Evolutionary conservation across 2,888 invertebrate species (phyloP), one percentile per base, ranked within the genome.

Genomic region (Blastobasis adustella): DNA sequence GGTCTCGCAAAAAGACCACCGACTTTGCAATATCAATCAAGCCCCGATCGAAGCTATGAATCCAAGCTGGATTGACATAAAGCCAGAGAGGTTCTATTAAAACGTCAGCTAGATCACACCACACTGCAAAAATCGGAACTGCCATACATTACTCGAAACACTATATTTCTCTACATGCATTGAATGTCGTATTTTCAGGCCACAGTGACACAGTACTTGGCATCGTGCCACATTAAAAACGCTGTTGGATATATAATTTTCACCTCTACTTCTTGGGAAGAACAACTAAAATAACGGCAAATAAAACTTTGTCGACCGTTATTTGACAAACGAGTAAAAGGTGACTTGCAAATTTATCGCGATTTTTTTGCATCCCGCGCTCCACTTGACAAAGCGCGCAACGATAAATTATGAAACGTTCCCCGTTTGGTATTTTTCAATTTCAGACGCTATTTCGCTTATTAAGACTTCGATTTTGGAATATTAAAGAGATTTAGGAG

Each of bases 261-360:
- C 50, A 54, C 44, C 62, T 58, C 61, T 73, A 60, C 47, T 9
- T 6, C 38, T 0, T 46, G 10, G 37, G 5, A 8, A 61, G 65
- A 65, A 52, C 57, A 54, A 54, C 46, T 39, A 45, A 37, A 38
- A 9, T 42, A 50, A 45, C 40, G 39, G 65, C 54, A 60, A 49
- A 53, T 45, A 47, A 62, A 61, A 67, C 59, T 60, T 68, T 62
- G 72, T 57, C 56, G 58, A 66, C 67, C 71, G 71, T 71, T 75
- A 72, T 77, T 78, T 83, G 83, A 82, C 78, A 82, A 82, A 82
- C 75, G 81, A 81, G 76, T 71, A 69, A 67, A 76, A 75, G 76
- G 79, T 82, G 80, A 83, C 76, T 79, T 64, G 81, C 70, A 67
- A 81, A 82, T 80, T 79, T 79, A 78, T 77, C 69, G 72, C 66